Base-by-base conservation (phyloP, 2,113 vertebrate genomes). In the Leptodactylus fuscus region DNA sequence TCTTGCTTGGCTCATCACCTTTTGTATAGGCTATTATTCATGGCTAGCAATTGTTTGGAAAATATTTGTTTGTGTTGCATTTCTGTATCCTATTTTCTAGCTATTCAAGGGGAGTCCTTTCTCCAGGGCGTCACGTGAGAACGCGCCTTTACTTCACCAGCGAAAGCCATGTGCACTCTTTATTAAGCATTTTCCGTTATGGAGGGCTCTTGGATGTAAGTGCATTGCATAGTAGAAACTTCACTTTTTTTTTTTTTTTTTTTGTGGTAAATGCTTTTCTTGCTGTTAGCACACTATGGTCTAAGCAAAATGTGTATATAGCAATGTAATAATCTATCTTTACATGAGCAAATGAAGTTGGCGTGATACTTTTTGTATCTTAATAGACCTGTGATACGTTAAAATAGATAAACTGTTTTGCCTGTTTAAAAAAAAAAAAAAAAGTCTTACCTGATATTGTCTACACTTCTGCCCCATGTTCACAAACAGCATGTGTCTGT, bases 131-230 rank as follows among this genome's bases (percentile, higher is more conserved):
- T 76, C 98, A 99, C 0, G 98, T 99, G 48, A 94, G 98, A 77
- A 99, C 97, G 0, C 96, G 98, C 0, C 90, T 99, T 24, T 99
- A 99, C 89, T 99, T 99, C 90, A 99, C 98, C 90, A 99, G 97
- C 0, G 98, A 99, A 90, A 99, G 98, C 88, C 98, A 99, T 0
- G 97, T 99, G 71, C 98, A 99, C 92, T 99, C 98, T 8, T 91
- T 99, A 85, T 96, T 99, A 87, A 99, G 96, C 70, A 94, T 99
- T 88, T 98, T 99, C 91, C 96, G 98, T 87, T 99, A 97, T 0
- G 98, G 98, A 65, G 96, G 97, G 70, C 92, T 99, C 87, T 95
- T 99, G 22, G 95, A 99, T 76, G 98, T 99, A 94, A 96, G 97
- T 83, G 15, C 5, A 16, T 27, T 29, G 29, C 3, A n/a, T n/a